Evolutionary conservation across 2,113 vertebrate genomes (phyloP).

Genomic region (Trogon surrucura): DNA sequence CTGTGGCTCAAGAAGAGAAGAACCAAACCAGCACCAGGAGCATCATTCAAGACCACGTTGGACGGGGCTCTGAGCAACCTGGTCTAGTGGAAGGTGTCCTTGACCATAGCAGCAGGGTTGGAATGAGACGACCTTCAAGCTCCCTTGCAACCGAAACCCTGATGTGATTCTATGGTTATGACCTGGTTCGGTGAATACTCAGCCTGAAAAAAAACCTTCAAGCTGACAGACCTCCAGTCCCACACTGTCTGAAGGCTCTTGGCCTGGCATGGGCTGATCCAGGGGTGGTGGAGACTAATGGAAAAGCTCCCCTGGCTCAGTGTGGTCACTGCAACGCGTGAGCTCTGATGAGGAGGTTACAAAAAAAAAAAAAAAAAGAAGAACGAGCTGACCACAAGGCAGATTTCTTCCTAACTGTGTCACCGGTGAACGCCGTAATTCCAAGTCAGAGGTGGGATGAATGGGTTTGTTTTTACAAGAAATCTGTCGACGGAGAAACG

Average conservation of each 20-base stretch:
- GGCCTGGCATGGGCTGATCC: fast-evolving
- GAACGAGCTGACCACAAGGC: conserved; percentile 9
- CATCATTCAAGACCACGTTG: neutral
- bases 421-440: neutral
- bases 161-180: neutral
- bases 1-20: neutral
- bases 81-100: too few species aligned
- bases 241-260: neutral
- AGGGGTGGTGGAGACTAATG: neutral
- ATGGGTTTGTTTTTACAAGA: conserved; percentile 30
- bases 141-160: too few species aligned
- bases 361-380: neutral
- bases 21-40: neutral
- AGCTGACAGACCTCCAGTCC: neutral
- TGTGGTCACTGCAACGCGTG: neutral
- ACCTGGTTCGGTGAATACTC: neutral
- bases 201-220: neutral
- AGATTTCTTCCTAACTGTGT: conserved; percentile 55
- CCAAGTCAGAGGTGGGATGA: neutral
- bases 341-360: neutral
- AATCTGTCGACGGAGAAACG: neutral
- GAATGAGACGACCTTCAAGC: too few species aligned
- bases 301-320: conserved; percentile 23
- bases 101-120: too few species aligned
- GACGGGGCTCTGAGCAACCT: too few species aligned